phyloP scores from a whole-genome alignment of 2,797 vertebrate species.

The Scarus forsteni region DNA sequence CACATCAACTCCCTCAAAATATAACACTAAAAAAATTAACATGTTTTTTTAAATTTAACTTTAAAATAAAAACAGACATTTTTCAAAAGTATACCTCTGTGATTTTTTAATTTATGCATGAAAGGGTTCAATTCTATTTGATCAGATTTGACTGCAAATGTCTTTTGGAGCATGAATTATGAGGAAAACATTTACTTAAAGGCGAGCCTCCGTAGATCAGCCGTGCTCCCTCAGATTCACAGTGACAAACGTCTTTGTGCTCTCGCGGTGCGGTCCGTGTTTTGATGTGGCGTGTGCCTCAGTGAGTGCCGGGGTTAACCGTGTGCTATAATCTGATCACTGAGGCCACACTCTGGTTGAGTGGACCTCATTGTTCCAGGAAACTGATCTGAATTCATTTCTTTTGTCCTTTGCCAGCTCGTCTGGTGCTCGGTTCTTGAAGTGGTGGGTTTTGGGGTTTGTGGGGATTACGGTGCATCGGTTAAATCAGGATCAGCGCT shows the following conservation, averaged over 20 bases:
- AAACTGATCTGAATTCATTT: slow-evolving; percentile 22
- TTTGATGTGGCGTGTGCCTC: slow-evolving; percentile 8
- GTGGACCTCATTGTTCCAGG: slow-evolving; percentile 22
- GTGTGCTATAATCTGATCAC: slow-evolving; percentile 47
- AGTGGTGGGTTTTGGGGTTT: background rate
- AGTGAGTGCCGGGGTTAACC: slow-evolving; percentile 14
- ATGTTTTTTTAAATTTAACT: too few species aligned
- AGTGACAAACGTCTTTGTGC: background rate
- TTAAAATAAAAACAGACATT: too few species aligned
- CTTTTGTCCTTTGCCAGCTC: slow-evolving; percentile 14
- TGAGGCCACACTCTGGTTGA: slow-evolving; percentile 16
- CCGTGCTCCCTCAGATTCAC: background rate
- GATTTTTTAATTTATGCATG: too few species aligned
- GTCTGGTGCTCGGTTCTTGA: background rate
- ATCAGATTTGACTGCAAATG: too few species aligned
- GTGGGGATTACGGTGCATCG: background rate
- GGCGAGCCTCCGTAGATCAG: too few species aligned
- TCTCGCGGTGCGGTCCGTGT: slow-evolving; percentile 1
- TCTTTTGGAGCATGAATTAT: too few species aligned
- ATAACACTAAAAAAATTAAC: too few species aligned
- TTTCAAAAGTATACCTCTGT: too few species aligned
- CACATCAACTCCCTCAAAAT: too few species aligned
- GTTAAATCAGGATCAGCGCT: background rate
- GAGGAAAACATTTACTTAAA: too few species aligned
- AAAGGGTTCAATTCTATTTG: too few species aligned